Evolutionary conservation across 2,888 invertebrate species (phyloP).

Genomic region (Acleris literana): DNA sequence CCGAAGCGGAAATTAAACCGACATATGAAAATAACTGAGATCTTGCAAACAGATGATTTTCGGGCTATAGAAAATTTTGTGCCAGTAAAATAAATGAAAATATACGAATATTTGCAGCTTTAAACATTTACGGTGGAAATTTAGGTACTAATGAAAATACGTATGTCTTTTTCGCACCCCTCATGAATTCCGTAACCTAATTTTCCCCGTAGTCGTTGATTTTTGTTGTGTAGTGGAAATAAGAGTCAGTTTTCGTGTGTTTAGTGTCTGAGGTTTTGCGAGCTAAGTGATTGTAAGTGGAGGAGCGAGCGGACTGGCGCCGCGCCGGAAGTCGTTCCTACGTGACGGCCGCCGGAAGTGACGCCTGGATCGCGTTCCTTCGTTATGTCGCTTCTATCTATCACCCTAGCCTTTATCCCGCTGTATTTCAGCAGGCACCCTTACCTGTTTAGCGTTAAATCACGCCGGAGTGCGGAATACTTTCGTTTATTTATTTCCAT

Average conservation of each 20-base stretch:
- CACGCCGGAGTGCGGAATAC: slow-evolving; percentile 25
- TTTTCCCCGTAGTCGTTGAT: slow-evolving; percentile 1
- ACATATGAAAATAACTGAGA: slow-evolving; percentile 66
- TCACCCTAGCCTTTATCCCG: slow-evolving; percentile 59
- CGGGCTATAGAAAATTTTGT: slow-evolving; percentile 21
- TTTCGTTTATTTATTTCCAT: slow-evolving; percentile 23
- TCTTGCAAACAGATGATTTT: slow-evolving; percentile 55
- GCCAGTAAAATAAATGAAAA: slow-evolving; percentile 15
- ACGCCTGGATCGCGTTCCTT: slow-evolving; percentile 76
- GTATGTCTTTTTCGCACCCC: no score
- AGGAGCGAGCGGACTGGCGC: slow-evolving; percentile 72
- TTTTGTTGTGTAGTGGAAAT: not conserved
- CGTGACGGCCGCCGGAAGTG: slow-evolving; percentile 81
- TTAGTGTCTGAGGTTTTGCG: slow-evolving; percentile 58
- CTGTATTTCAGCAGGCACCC: slow-evolving; percentile 32
- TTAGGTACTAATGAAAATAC: no score
- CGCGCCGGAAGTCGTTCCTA: slow-evolving; percentile 78
- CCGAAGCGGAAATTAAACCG: slow-evolving; percentile 77
- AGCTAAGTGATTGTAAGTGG: slow-evolving; percentile 81
- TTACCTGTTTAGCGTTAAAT: slow-evolving; percentile 31
- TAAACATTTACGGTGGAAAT: not conserved
- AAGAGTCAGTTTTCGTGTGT: slow-evolving; percentile 36
- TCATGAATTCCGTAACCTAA: slow-evolving; percentile 5
- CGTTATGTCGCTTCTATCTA: slow-evolving; percentile 65
- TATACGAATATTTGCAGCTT: slow-evolving; percentile 2